phyloP scores from a whole-genome alignment of 2,797 vertebrate species.

The Menidia menidia region DNA sequence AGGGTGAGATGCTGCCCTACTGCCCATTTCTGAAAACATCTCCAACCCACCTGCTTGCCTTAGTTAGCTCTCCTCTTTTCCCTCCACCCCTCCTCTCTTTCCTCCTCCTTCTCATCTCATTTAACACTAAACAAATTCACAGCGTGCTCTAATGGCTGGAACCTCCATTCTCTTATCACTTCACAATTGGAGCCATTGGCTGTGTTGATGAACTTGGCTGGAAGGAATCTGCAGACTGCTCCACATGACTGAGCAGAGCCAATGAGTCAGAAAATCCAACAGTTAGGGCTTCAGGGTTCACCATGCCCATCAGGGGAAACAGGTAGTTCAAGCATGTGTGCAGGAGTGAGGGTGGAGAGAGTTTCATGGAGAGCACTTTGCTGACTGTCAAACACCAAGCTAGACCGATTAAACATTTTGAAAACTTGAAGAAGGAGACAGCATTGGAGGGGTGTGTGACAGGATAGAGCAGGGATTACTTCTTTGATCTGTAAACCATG shows the following conservation, averaged over 20 bases:
- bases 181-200: conserved; percentile 64
- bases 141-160: conserved; percentile 55
- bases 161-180: conserved; percentile 59
- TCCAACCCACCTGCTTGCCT: conserved; percentile 34
- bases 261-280: conserved; percentile 83
- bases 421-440: conserved; percentile 49
- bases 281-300: conserved; percentile 70
- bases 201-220: conserved; percentile 74
- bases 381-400: conserved; percentile 20
- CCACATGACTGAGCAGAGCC: conserved; percentile 78
- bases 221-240: conserved; percentile 77
- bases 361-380: conserved; percentile 29
- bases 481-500: conserved; percentile 77
- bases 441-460: conserved; percentile 32
- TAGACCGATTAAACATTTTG: conserved; percentile 12
- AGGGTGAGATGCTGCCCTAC: conserved; percentile 40
- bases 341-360: conserved; percentile 25
- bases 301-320: conserved; percentile 63
- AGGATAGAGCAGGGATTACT: conserved; percentile 62
- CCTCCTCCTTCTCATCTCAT: conserved; percentile 68
- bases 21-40: conserved; percentile 41
- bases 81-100: conserved; percentile 25
- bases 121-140: conserved; percentile 76
- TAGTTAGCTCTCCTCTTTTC: conserved; percentile 57
- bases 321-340: conserved; percentile 47